These are phyloP conservation scores for Bergia puertoricense DNA, from an alignment of 92 coral and sea anemone species.

Conservation along the genomic window DNA sequence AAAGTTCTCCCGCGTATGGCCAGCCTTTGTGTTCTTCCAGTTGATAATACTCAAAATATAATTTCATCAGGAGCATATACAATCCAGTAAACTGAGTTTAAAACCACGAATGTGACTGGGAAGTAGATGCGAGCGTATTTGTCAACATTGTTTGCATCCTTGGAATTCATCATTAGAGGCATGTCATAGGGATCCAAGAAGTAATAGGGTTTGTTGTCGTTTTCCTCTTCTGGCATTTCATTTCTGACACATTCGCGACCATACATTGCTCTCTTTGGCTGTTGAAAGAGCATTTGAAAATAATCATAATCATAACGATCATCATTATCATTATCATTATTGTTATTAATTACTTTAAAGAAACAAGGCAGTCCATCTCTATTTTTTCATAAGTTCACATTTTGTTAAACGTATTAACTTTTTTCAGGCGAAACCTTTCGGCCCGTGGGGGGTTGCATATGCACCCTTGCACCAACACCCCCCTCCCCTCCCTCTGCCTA, in stretches of 20 bases:
- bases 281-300: background rate
- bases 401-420: no score
- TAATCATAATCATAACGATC: background rate
- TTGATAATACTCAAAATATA: slow-evolving; percentile 55
- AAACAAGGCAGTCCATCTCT: no score
- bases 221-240: background rate
- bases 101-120: slow-evolving; percentile 76
- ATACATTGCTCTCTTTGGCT: background rate
- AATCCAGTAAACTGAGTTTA: slow-evolving; percentile 86
- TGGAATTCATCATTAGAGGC: slow-evolving; percentile 62
- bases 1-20: no score
- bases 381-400: no score
- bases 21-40: no score
- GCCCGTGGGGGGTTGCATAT: no score
- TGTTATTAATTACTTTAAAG: no score
- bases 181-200: slow-evolving; percentile 79
- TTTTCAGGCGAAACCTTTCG: no score
- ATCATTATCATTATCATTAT: background rate
- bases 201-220: slow-evolving; percentile 51
- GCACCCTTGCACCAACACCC: no score
- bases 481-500: no score
- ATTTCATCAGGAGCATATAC: slow-evolving; percentile 89
- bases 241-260: background rate
- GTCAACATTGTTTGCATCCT: slow-evolving; percentile 71
- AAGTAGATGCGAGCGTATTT: slow-evolving; percentile 79